phyloP scores from a whole-genome alignment of 2,797 vertebrate genomes.

The Ataeniobius toweri region DNA sequence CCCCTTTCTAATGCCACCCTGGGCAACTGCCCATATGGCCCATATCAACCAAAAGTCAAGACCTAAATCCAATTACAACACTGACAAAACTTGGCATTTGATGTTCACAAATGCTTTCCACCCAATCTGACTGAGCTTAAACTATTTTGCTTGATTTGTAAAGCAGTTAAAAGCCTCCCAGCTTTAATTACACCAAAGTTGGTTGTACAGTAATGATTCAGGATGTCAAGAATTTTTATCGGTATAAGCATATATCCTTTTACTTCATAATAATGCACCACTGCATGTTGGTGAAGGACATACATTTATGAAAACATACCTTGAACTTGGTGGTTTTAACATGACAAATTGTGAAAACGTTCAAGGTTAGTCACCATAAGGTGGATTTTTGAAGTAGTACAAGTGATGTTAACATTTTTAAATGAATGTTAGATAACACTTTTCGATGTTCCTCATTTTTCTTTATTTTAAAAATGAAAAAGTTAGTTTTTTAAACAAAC shows the following conservation, averaged over 20 bases:
- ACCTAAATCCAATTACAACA: not conserved
- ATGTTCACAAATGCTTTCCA: not conserved
- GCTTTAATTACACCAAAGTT: not conserved
- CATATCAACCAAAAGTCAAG: too few species aligned
- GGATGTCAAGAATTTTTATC: not conserved
- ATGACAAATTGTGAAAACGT: not conserved
- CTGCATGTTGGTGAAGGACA: not conserved
- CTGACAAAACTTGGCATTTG: not conserved
- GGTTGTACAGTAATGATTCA: not conserved
- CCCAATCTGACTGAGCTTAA: not conserved
- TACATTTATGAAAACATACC: not conserved
- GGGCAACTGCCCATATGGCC: not conserved
- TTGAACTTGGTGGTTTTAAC: not conserved
- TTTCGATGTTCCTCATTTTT: not conserved
- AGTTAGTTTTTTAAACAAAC: conserved; percentile 9
- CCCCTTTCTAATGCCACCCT: not conserved
- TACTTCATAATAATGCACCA: not conserved
- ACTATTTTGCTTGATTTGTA: not conserved
- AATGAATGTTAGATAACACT: not conserved
- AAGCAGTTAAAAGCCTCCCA: not conserved
- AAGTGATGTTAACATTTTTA: not conserved
- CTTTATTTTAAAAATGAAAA: conserved; percentile 1
- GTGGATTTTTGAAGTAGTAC: not conserved
- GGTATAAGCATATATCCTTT: not conserved
- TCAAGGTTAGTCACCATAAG: not conserved